Evolutionary conservation across 1,140 invertebrate genomes (phyloP).

Genomic region (Drosophila pectinifera): DNA sequence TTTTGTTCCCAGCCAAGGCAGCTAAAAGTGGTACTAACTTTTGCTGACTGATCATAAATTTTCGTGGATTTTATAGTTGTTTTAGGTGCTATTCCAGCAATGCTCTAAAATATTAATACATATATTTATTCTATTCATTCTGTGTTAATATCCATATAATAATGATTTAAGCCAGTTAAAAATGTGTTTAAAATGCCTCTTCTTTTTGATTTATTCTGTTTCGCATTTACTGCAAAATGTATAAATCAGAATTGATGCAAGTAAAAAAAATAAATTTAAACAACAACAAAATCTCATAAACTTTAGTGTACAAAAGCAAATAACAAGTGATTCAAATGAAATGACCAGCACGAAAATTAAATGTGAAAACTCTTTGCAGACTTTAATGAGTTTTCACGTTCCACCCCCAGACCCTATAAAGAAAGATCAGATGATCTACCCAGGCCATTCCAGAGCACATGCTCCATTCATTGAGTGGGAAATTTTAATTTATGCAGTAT

Average conservation of each 20-base stretch:
- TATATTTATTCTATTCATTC: too few species aligned
- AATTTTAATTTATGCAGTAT: conserved; percentile 64
- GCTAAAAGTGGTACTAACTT: too few species aligned
- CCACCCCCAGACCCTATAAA: conserved; percentile 4
- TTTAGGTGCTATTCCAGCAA: too few species aligned
- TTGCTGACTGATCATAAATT: too few species aligned
- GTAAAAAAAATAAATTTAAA: conserved; percentile 28
- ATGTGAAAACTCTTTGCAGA: not conserved
- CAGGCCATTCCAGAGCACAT: conserved; percentile 9
- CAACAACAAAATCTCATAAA: not conserved
- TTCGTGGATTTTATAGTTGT: not conserved
- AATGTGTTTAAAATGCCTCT: not conserved
- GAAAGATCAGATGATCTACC: conserved; percentile 30
- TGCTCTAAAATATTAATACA: too few species aligned
- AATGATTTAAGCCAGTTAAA: not conserved
- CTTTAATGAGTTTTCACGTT: conserved; percentile 28
- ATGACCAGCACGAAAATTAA: not conserved
- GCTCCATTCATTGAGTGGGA: conserved; percentile 32
- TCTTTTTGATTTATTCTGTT: not conserved
- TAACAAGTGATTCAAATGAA: conserved; percentile 13
- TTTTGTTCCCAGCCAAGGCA: too few species aligned
- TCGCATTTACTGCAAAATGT: conserved; percentile 18
- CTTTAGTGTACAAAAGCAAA: not conserved
- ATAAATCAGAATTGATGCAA: conserved; percentile 4
- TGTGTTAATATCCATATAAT: too few species aligned